Percentiles rank a stretch among this genome's conserved stretches.
Evolutionary conservation across 2,113 vertebrate species (phyloP).

Genomic region (Mohoua ochrocephala): DNA sequence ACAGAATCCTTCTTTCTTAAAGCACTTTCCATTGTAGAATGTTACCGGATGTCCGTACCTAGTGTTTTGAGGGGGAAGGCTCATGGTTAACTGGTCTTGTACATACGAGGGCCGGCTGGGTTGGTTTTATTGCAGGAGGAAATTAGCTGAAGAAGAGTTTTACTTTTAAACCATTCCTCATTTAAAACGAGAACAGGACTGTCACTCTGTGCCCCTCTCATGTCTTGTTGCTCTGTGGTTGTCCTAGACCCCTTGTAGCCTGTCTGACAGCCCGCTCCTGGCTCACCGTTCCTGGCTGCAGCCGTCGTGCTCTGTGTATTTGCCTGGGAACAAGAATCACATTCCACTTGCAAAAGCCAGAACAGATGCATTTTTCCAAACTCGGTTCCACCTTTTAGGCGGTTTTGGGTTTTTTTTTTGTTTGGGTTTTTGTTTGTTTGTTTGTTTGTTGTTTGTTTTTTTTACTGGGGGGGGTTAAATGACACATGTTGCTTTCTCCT

Average conservation of each 20-base stretch:
- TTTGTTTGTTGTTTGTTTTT: not conserved
- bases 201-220: slow-evolving; percentile 42
- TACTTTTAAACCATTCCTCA: slow-evolving; percentile 66
- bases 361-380: slow-evolving; percentile 40
- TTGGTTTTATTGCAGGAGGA: slow-evolving; percentile 63
- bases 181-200: slow-evolving; percentile 57
- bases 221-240: slow-evolving; percentile 55
- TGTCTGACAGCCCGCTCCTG: not conserved
- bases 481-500: slow-evolving; percentile 16
- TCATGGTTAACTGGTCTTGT: slow-evolving; percentile 53
- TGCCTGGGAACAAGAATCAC: slow-evolving; percentile 42
- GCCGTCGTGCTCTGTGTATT: slow-evolving; percentile 36
- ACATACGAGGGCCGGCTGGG: slow-evolving; percentile 22
- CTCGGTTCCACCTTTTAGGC: not conserved
- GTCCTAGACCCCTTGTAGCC: slow-evolving; percentile 48
- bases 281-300: not conserved
- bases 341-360: slow-evolving; percentile 57
- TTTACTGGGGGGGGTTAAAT: not conserved
- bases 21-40: slow-evolving; percentile 79
- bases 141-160: slow-evolving; percentile 64
- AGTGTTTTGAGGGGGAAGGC: slow-evolving; percentile 76
- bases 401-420: not conserved
- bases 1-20: slow-evolving; percentile 76
- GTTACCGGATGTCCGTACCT: slow-evolving; percentile 67
- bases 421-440: not conserved